Base-by-base conservation (phyloP, 2,888 invertebrate species). In the Hypercompe scribonia region DNA sequence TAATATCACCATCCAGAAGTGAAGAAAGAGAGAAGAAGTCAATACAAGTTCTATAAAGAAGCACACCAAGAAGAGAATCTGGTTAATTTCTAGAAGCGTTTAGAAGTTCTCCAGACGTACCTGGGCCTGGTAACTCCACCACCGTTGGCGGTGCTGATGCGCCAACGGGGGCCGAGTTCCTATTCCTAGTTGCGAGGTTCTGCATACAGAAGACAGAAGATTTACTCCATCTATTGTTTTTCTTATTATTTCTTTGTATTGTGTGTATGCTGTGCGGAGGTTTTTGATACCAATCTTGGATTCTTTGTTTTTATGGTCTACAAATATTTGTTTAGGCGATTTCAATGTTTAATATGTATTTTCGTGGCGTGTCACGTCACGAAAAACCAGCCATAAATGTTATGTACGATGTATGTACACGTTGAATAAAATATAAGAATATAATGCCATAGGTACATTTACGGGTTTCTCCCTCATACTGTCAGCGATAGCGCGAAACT, bases 151-250 rank as follows among this genome's bases (percentile, higher is more conserved):
- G 92, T 94, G 88, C 86, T 91, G 82, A 87, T 88, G 89, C 93
- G 97, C 97, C 97, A 97, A 97, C 97, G 97, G 97, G 96, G 96
- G 97, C 96, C 96, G 97, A 97, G 97, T 97, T 97, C 97, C 97
- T 96, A 93, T 94, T 96, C 97, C 96, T 97, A 96, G 97, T 91
- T 93, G 96, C 96, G 94, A 85, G 84, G 21, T 74, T 90, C 94
- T 81, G 76, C 93, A 66, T 42, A 21, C 31, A 42, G 66, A 77
- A 76, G 65, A 66, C n/a, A 18, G 70, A 64, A 63, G 63, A 63
- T 18, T 63, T 42, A 13, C 39, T 39, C 11, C 7, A 4, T 21
- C 24, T 21, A 34, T 24, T 68, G 13, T 54, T 33, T 31, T 65
- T 10, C 21, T 21, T 65, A 34, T 28, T 33, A 46, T 18, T 39